Evolutionary conservation across 2,113 vertebrate genomes (phyloP).

Genomic region (Dissostichus mawsoni): DNA sequence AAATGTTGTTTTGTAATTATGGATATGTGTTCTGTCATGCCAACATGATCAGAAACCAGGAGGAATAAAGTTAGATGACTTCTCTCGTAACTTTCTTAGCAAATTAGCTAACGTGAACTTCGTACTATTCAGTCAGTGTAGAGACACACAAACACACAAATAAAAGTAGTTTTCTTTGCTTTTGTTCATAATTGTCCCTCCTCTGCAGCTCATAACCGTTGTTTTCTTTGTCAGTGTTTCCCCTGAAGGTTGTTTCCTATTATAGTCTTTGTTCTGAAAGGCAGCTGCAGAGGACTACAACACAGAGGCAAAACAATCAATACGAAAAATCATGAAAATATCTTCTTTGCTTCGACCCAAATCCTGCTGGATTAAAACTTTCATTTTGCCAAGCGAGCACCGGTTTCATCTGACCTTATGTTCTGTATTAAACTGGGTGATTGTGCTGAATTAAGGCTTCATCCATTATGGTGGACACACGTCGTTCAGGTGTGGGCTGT

Average conservation of each 20-base stretch:
- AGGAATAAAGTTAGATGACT: no score
- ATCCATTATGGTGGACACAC: not conserved
- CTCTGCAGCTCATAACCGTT: not conserved
- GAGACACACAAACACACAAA: no score
- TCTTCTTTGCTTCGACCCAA: slow-evolving; percentile 32
- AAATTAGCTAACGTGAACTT: no score
- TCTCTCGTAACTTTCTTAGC: no score
- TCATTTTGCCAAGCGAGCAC: slow-evolving; percentile 43
- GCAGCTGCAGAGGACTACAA: not conserved
- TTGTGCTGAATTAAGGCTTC: not conserved
- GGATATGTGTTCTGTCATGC: no score
- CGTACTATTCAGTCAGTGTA: no score
- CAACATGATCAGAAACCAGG: no score
- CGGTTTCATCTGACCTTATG: not conserved
- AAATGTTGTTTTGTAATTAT: no score
- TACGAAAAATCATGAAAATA: not conserved
- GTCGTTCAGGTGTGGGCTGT: no score
- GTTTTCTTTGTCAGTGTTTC: not conserved
- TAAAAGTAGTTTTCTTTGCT: not conserved
- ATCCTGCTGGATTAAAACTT: slow-evolving; percentile 35
- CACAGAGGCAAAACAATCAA: not conserved
- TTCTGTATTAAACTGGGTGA: slow-evolving; percentile 29
- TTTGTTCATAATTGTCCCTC: not conserved
- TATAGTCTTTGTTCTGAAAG: not conserved
- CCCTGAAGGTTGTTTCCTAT: not conserved